Evolutionary conservation across 2,113 vertebrate species (phyloP).

Genomic region (Paramormyrops kingsleyae): DNA sequence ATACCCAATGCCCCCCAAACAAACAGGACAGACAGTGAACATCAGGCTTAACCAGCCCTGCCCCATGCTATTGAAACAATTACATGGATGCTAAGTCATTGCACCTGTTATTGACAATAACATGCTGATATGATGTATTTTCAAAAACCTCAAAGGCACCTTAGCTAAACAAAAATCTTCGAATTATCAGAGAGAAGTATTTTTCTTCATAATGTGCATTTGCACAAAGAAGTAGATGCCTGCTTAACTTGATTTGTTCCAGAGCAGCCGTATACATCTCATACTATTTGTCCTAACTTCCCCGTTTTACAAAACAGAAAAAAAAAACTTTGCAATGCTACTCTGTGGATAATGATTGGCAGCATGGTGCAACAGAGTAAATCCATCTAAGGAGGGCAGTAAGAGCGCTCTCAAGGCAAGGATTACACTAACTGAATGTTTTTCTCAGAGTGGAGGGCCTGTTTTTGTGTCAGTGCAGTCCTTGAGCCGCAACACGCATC

Average conservation of each 20-base stretch:
- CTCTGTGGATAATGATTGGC: background rate
- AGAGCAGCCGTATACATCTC: background rate
- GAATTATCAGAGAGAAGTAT: background rate
- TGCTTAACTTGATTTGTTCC: background rate
- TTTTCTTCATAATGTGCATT: background rate
- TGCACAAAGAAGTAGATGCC: background rate
- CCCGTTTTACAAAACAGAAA: background rate
- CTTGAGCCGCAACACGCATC: background rate
- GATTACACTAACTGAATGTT: background rate
- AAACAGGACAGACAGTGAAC: background rate
- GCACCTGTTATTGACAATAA: background rate
- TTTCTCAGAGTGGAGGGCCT: background rate
- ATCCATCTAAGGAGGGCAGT: background rate
- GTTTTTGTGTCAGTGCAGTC: background rate
- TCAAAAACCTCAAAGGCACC: background rate
- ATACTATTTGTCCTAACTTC: background rate
- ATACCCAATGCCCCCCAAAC: background rate
- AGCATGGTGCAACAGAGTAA: background rate
- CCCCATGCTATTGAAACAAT: background rate
- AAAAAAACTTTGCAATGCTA: background rate
- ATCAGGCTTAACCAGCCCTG: background rate
- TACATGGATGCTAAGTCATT: background rate
- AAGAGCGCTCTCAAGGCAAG: background rate
- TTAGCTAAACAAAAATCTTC: background rate
- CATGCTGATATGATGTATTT: background rate